Conservation (phyloP, 2,797 vertebrate genomes). For the Anas flavirostris region DNA sequence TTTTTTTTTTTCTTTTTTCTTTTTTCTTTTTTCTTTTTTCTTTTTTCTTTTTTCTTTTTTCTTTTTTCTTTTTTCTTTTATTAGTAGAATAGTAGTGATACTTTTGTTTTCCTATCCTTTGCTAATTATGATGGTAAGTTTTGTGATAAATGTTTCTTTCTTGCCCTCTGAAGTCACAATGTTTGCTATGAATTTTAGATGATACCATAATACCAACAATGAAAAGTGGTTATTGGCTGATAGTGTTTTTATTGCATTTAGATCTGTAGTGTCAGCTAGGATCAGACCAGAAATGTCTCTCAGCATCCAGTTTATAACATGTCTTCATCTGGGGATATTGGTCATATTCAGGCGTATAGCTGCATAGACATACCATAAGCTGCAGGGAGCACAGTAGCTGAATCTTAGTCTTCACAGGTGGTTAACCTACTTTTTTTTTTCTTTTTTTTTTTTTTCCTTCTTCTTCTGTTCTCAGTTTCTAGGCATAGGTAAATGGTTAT, state of each 20-base stretch:
- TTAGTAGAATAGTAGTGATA: background rate
- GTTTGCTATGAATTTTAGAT: background rate
- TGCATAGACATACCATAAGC: rapidly evolving
- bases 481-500: background rate
- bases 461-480: background rate
- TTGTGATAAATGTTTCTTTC: background rate
- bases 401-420: background rate
- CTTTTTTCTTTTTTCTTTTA: background rate
- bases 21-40: background rate
- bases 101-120: background rate
- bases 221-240: background rate
- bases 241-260: background rate
- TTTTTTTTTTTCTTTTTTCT: background rate
- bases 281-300: background rate
- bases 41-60: background rate
- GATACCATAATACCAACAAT: background rate
- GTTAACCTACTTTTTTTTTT: background rate
- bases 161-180: background rate
- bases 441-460: no score
- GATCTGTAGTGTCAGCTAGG: background rate
- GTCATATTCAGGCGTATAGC: background rate
- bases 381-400: background rate
- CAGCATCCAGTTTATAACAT: background rate
- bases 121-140: background rate
- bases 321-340: background rate